Conservation (phyloP, 2,888 invertebrate genomes). For the Lasius fuliginosus region DNA sequence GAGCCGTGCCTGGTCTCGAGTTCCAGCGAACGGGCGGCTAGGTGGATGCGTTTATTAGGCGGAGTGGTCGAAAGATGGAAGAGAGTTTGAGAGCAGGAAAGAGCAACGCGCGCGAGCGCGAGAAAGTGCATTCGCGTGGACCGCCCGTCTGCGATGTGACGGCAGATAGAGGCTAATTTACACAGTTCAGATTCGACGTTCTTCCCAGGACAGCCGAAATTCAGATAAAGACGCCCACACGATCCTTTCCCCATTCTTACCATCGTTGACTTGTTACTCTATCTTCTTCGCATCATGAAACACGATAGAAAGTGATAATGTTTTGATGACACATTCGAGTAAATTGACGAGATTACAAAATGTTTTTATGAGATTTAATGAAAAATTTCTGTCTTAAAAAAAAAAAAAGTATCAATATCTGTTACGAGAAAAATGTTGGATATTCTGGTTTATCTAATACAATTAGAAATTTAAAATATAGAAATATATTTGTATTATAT, state of each 20-base stretch:
- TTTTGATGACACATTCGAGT: background rate
- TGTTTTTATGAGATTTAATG: background rate
- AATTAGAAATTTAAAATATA: background rate
- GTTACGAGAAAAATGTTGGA: background rate
- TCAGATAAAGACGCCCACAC: constrained; percentile 12
- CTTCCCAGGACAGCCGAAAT: constrained; percentile 10
- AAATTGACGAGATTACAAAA: background rate
- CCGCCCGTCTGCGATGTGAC: constrained; percentile 51
- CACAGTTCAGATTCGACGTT: constrained; percentile 38
- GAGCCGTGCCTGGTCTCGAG: constrained; percentile 68
- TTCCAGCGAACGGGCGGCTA: constrained; percentile 63
- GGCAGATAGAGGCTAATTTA: constrained; percentile 47
- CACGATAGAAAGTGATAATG: constrained; percentile 20
- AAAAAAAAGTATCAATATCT: constrained; percentile 22
- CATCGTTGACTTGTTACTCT: constrained; percentile 30
- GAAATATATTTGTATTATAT: background rate
- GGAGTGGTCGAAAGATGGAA: constrained; percentile 34
- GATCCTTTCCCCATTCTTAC: background rate
- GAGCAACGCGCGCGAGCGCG: constrained; percentile 21
- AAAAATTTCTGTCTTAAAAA: background rate
- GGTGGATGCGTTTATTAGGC: constrained; percentile 73
- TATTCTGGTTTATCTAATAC: background rate
- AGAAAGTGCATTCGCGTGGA: constrained; percentile 55
- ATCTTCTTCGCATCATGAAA: background rate
- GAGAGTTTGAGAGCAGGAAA: background rate